A percentile compares a stretch with the other conserved stretches of the same genome.
Conservation (phyloP, 2,797 vertebrate species). For the Melanotaenia boesemani region DNA sequence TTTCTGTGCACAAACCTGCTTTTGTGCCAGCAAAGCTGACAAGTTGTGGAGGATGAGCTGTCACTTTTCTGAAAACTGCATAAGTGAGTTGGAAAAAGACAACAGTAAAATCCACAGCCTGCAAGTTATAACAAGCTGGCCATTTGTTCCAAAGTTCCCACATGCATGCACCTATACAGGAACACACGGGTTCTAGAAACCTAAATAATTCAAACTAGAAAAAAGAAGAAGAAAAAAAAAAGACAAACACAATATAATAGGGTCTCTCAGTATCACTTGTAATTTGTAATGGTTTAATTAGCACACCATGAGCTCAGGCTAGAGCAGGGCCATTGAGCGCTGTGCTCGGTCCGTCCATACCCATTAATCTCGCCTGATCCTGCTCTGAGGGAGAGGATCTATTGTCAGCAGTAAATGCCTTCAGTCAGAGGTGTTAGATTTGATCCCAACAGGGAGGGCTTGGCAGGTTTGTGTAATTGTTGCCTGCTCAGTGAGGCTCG, state of each 20-base stretch:
- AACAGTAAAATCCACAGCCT: constrained; percentile 68
- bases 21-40: constrained; percentile 30
- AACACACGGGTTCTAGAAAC: constrained; percentile 30
- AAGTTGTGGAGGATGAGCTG: constrained; percentile 58
- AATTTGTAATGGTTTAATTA: constrained; percentile 81
- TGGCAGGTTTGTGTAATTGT: constrained; percentile 81
- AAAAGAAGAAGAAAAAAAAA: constrained; percentile 46
- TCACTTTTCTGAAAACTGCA: constrained; percentile 54
- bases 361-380: constrained; percentile 72
- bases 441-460: constrained; percentile 74
- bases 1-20: neutral
- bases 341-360: constrained; percentile 63
- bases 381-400: constrained; percentile 71
- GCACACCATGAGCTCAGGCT: constrained; percentile 63
- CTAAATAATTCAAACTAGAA: constrained; percentile 43
- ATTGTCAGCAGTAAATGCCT: constrained; percentile 81
- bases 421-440: constrained; percentile 75
- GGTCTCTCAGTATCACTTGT: constrained; percentile 60
- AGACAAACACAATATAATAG: constrained; percentile 60
- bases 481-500: constrained; percentile 82
- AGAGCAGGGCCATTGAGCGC: constrained; percentile 47
- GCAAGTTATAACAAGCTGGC: constrained; percentile 71
- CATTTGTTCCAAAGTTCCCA: constrained; percentile 62
- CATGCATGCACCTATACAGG: constrained; percentile 20
- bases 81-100: constrained; percentile 48